Base-by-base conservation (phyloP, 2,113 vertebrate genomes). In the Rhynchomys soricoides region DNA sequence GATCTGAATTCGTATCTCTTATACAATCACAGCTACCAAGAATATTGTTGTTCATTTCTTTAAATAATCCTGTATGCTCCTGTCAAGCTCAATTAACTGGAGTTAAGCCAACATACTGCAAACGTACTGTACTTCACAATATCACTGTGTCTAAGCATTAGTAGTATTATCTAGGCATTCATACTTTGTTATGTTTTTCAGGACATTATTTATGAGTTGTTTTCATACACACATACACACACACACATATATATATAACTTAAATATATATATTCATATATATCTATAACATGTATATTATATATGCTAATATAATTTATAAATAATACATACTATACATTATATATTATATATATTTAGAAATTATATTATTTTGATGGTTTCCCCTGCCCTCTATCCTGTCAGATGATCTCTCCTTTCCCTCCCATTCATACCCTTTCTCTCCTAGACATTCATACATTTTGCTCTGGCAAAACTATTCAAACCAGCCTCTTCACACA, bases 381-480 rank as follows among this genome's bases (percentile, higher is more conserved):
- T 59, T 62, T 64, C 22, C 62, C 62, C 3, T n/a, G n/a, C 3
- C 62, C 6, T n/a, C 19, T n/a, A 7, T 24, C 19, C n/a, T 43
- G 1, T n/a, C 34, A 17, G 68, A 2, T 37, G 3, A 15, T 40
- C 1, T 10, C 40, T 0, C 24, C n/a, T 43, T 43, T 0, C 3
- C 21, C 21, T 77, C 5, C 24, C 12, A 48, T 48, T 26, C 43
- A 48, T 13, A 45, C 5, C 22, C 12, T 48, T 13, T 77, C 22
- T 77, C 12, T 29, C 6, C 12, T 48, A 48, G 43, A 40, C 3
- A 1, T 68, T 66, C 31, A 37, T 62, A 43, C 4, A 52, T 79
- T 52, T 50, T 81, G 26, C 1, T 52, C 12, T 48, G 43, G 43
- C 5, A 71, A 94, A 89, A 6, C 31, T 52, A 31, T 82, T 74